Base-by-base conservation (phyloP, 2,113 vertebrate species). In the Albula goreensis region DNA sequence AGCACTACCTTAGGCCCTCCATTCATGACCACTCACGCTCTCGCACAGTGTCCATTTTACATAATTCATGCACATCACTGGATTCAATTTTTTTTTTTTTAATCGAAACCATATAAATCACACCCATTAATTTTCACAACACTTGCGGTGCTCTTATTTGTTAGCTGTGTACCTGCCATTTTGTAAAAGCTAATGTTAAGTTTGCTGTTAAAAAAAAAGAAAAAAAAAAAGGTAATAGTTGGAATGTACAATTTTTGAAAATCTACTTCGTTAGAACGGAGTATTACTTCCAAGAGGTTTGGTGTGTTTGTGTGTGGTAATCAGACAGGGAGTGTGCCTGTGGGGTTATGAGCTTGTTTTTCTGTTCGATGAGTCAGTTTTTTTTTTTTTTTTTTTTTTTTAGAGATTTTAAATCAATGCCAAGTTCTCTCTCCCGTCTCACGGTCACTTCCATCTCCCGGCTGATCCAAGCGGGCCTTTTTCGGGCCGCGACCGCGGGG, bases 131-230 rank as follows among this genome's bases (percentile, higher is more conserved):
- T 80, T 80, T 80, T n/a, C 79, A 41, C n/a, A 53, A 53, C 10
- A n/a, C 52, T 81, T 81, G 51, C 50, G 19, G 80, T 81, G 50
- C 51, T 81, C 3, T 31, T 56, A 53, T 81, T 22, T 53, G n/a
- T 52, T 49, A 31, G 50, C 80, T 53, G 17, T 81, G 19, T 81
- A 53, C 52, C 80, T 53, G 80, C 50, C 51, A 53, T 81, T 81
- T 81, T 53, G 17, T 53, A 56, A 49, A 41, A 79, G 78, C 78
- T 81, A 81, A 81, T 51, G 80, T 53, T 53, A 81, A 4, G 80
- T 31, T 12, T 53, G 80, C 50, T 79, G 78, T 79, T 15, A 79
- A 15, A 41, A 41, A 41, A 41, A 41, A 41, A 41, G 1, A 41
- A 41, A 41, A 41, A 41, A 41, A 41, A 0, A 41, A 41, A 41